Evolutionary conservation across 1,140 invertebrate species (phyloP), one percentile per base, ranked within the genome.

Genomic region (Dreissena polymorpha): DNA sequence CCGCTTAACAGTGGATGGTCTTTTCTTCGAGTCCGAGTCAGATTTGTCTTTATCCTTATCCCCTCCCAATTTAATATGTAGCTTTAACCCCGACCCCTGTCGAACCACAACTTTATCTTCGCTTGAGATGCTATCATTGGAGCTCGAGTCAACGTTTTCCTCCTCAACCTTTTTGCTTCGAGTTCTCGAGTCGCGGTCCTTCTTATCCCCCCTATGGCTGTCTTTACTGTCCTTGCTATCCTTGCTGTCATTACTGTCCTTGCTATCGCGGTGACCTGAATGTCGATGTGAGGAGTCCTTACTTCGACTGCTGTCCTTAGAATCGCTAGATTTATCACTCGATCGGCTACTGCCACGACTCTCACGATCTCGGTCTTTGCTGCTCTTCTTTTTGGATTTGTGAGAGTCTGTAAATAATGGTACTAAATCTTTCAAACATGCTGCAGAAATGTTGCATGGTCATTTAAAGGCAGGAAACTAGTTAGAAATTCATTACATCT

Each of bases 1-100:
- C 69, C 85, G 79, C 88, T 90, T 90, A 10, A 90, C 90, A 39
- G 91, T 91, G 67, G 89, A 89, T 25, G 88, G 81, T 49, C 89
- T 60, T 78, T 88, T 88, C 29, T 84, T 85, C 8, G 78, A 72
- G 25, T 65, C 72, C 27, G 86, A 84, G 16, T 89, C 85, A 18
- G 68, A 63, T 64, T 79, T 69, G 51, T 76, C 77, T 25, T 75
- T 53, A 10, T 29, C 57, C n/a, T 76, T 70, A 23, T 73, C 68
- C 57, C 84, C 55, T 68, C 85, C 86, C 76, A 86, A 76, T 86
- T 86, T 87, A 64, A 80, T 85, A 80, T 86, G 82, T 51, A 86
- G 60, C 80, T 85, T 86, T 21, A 88, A 72, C 78, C 81, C 85
- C 68, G 81, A 86, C 21, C 71, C 82, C 76, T 72, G 81, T 12